A percentile compares a stretch with the other conserved stretches of the same genome.
These are phyloP conservation scores for Ctenosaura bakeri DNA, from an alignment of 2,797 vertebrate species.

Conservation along the genomic window DNA sequence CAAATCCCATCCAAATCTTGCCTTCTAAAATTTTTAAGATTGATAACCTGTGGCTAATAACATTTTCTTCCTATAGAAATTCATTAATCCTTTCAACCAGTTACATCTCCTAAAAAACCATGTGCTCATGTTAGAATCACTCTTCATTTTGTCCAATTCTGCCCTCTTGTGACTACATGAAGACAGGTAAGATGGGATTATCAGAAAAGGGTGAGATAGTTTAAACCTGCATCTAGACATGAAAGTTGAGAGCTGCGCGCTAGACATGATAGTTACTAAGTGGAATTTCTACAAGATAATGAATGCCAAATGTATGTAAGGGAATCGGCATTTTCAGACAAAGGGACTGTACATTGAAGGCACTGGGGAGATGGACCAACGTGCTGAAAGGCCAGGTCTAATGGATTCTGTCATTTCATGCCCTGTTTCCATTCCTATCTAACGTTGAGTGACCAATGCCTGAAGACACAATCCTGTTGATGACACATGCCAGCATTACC, in stretches of 20 bases:
- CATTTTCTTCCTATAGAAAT: no score
- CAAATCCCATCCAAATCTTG: not conserved
- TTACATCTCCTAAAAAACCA: not conserved
- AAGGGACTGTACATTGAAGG: not conserved
- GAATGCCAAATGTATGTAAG: not conserved
- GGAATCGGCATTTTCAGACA: not conserved
- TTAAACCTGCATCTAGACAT: not conserved
- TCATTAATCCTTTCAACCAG: not conserved
- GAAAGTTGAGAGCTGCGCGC: not conserved
- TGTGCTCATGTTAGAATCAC: not conserved
- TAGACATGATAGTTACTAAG: not conserved
- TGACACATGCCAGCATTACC: no score
- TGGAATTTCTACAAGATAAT: not conserved
- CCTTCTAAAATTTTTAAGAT: not conserved
- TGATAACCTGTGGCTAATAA: not conserved
- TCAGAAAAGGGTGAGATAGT: not conserved
- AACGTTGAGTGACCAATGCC: no score
- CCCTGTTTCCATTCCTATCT: not conserved
- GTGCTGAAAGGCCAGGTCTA: not conserved
- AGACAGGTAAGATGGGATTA: not conserved
- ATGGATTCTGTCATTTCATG: not conserved
- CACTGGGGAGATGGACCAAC: not conserved
- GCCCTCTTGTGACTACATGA: slow-evolving; percentile 59
- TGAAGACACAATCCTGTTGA: not conserved
- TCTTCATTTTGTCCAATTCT: slow-evolving; percentile 44